A percentile compares a stretch with the other conserved stretches of the same genome.
Conservation (phyloP, 2,797 vertebrate species). For the Sebastes hubbsi region DNA sequence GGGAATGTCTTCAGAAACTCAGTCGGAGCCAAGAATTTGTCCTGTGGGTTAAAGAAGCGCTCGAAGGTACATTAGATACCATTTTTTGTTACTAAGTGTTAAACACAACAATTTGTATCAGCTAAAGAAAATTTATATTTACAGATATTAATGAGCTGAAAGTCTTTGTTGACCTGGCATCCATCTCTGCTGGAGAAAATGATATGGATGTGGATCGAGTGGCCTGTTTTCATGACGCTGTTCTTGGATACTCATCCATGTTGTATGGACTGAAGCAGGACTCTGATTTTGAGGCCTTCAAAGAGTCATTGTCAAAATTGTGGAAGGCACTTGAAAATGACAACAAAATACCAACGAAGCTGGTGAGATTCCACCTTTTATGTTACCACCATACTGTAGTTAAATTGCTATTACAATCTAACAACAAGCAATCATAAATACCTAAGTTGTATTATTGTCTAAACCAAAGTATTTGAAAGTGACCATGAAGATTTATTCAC, state of each 20-base stretch:
- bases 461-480: neutral
- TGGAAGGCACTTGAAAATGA: conserved; percentile 91
- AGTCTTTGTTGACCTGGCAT: conserved; percentile 92
- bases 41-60: conserved; percentile 43
- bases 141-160: conserved; percentile 90
- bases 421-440: neutral
- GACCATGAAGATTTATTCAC: neutral
- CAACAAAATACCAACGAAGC: conserved; percentile 81
- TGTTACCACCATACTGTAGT: neutral
- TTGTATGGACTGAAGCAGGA: conserved; percentile 82
- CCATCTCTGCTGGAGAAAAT: conserved; percentile 93
- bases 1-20: conserved; percentile 34
- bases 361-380: conserved; percentile 77
- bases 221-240: conserved; percentile 89
- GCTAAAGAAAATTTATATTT: neutral
- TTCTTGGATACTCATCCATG: conserved; percentile 88
- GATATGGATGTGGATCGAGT: conserved; percentile 92
- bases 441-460: neutral
- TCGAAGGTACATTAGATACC: conserved; percentile 10
- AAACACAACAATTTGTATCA: neutral
- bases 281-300: conserved; percentile 78
- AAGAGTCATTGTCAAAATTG: conserved; percentile 78
- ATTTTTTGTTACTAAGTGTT: neutral
- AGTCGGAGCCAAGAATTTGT: neutral
- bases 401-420: neutral